Conservation (phyloP, 1,140 invertebrate genomes). For the Nasonia giraulti region DNA sequence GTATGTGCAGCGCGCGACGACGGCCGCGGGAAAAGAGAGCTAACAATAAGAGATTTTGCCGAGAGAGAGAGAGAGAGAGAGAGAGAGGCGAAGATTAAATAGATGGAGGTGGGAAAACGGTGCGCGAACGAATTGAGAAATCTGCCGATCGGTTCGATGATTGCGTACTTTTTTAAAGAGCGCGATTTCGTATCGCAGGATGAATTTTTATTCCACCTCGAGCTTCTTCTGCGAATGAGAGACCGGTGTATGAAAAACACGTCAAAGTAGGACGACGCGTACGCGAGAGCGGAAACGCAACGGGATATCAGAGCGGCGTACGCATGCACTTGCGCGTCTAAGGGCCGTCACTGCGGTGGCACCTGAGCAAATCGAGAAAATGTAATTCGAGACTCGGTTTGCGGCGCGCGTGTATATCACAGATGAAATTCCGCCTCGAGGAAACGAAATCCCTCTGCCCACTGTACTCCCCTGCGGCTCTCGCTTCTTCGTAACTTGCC, state of each 20-base stretch:
- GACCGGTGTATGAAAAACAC: not conserved
- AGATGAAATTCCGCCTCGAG: not conserved
- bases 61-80: not conserved
- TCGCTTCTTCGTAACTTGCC: not conserved
- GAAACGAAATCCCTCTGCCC: not conserved
- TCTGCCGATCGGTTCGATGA: not conserved
- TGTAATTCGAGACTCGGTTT: slow-evolving; percentile 21
- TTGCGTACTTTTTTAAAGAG: not conserved
- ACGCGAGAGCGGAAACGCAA: slow-evolving; percentile 15
- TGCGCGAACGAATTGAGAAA: not conserved
- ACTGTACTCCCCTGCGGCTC: not conserved
- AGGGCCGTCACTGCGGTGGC: not conserved
- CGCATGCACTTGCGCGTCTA: not conserved
- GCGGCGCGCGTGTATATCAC: not conserved
- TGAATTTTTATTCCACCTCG: no score
- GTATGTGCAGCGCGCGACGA: no score
- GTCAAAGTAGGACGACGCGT: not conserved
- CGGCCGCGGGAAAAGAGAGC: not conserved
- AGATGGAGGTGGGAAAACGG: not conserved
- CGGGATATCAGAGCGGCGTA: not conserved
- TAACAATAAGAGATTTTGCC: not conserved
- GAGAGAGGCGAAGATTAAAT: slow-evolving; percentile 14
- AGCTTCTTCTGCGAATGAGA: no score
- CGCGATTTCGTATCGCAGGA: not conserved
- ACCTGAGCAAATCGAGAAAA: slow-evolving; percentile 35